A percentile compares a stretch with the other conserved stretches of the same genome.
Conservation (phyloP, 1,140 invertebrate species). For the Trichonephila clavata region DNA sequence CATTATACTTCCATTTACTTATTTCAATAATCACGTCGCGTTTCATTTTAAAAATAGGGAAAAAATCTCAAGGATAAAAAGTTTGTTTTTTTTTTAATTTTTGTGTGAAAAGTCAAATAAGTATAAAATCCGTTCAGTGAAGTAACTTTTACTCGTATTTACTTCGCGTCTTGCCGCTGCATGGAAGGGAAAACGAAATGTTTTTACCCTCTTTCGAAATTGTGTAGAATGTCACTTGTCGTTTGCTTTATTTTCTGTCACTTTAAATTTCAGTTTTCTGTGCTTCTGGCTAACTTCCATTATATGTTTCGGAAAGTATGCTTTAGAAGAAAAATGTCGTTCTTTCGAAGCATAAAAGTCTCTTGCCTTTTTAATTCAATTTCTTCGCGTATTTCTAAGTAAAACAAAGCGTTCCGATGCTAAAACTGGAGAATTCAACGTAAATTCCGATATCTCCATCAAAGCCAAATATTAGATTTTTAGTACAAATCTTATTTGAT, state of each 20-base stretch:
- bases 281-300: constrained; percentile 25
- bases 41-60: too few species aligned
- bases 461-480: neutral
- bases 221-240: neutral
- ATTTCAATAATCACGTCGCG: too few species aligned
- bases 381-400: constrained; percentile 28
- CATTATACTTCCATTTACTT: too few species aligned
- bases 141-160: constrained; percentile 8
- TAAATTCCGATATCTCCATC: neutral
- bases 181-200: neutral
- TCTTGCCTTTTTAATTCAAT: constrained; percentile 24
- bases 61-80: too few species aligned
- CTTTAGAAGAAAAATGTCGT: constrained; percentile 33
- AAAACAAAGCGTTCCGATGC: neutral
- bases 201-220: neutral
- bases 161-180: neutral
- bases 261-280: constrained; percentile 30
- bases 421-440: neutral
- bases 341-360: constrained; percentile 43
- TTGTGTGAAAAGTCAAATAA: too few species aligned
- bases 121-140: neutral
- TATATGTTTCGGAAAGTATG: constrained; percentile 29
- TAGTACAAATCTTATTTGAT: neutral
- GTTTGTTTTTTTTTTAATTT: too few species aligned
- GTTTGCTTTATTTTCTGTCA: constrained; percentile 25